Base-by-base conservation (phyloP, 2,888 invertebrate genomes). In the Drosophila longiperda region DNA sequence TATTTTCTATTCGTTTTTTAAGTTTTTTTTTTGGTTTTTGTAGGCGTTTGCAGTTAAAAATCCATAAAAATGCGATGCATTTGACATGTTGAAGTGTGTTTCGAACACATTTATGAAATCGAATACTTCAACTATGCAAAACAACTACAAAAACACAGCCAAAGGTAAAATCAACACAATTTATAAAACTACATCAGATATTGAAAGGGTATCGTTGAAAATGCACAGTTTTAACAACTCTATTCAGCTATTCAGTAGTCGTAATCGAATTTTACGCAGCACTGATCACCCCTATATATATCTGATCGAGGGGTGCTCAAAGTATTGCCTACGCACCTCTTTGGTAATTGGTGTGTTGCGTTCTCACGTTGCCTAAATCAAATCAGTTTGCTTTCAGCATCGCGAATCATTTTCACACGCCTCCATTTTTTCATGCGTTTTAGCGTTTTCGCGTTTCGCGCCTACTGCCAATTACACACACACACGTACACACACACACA, bases 1-100 rank as follows among this genome's bases (percentile, higher is more conserved):
- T 26, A 11, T 23, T 33, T 60, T 42, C 40, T 45, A 9, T 11
- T 29, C 29, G 6, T 5, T 42, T 54, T 58, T 26, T n/a, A n/a
- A n/a, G n/a, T n/a, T n/a, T 63, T 32, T 59, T 54, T 38, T 32
- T 7, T 34, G 49, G 12, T 40, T 33, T 17, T 54, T 54, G 57
- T 74, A 75, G 84, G 75, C 75, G 76, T 74, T 71, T 77, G 87
- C 78, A 82, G 89, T 80, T 86, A 71, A 87, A 77, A 77, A 72
- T 9, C 73, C 74, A 83, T 87, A 71, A 78, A 75, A 70, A 66
- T 72, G 34, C 80, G 69, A 83, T 74, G 73, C 66, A 82, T 76
- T 77, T 79, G 84, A 84, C 82, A 81, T 15, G 59, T 76, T 79
- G 72, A 82, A 86, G 86, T 83, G 73, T 67, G 61, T 64, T 58